Conservation (phyloP, 2,888 invertebrate species). For the Ctenicera cuprea region DNA sequence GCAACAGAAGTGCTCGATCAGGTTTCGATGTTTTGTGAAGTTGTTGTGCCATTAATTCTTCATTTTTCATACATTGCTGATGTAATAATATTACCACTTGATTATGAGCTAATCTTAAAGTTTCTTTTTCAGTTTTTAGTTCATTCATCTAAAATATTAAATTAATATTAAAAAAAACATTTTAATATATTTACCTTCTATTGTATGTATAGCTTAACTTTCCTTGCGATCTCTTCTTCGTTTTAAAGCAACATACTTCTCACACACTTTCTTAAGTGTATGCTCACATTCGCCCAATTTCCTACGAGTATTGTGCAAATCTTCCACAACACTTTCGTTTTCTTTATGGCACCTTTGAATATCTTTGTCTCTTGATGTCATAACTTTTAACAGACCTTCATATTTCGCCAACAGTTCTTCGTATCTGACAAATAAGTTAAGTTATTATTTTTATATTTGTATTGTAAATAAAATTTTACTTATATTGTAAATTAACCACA, state of each 20-base stretch:
- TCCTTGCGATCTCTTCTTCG: slow-evolving; percentile 64
- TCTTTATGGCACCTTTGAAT: slow-evolving; percentile 63
- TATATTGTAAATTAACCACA: slow-evolving; percentile 75
- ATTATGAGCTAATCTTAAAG: slow-evolving; percentile 65
- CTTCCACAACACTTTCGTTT: slow-evolving; percentile 61
- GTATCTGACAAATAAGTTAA: slow-evolving; percentile 59
- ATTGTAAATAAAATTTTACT: slow-evolving; percentile 68
- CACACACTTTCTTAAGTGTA: slow-evolving; percentile 59
- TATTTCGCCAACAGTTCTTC: slow-evolving; percentile 67
- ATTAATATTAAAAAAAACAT: neutral
- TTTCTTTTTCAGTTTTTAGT: slow-evolving; percentile 65
- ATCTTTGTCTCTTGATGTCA: slow-evolving; percentile 65
- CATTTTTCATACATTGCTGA: slow-evolving; percentile 65
- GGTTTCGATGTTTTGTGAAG: slow-evolving; percentile 61
- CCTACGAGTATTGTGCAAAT: slow-evolving; percentile 58
- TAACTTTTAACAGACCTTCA: slow-evolving; percentile 65
- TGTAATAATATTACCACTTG: slow-evolving; percentile 65
- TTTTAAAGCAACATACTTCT: slow-evolving; percentile 63
- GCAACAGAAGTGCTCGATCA: slow-evolving; percentile 63
- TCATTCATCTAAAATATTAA: slow-evolving; percentile 58
- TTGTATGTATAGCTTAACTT: slow-evolving; percentile 15
- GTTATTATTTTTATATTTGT: neutral
- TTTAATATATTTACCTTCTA: too few species aligned
- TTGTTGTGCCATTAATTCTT: slow-evolving; percentile 60
- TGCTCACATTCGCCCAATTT: slow-evolving; percentile 58